Evolutionary conservation across 37 sponge, comb jelly and placozoan species (phyloP).

Genomic region (Beroe ovata): DNA sequence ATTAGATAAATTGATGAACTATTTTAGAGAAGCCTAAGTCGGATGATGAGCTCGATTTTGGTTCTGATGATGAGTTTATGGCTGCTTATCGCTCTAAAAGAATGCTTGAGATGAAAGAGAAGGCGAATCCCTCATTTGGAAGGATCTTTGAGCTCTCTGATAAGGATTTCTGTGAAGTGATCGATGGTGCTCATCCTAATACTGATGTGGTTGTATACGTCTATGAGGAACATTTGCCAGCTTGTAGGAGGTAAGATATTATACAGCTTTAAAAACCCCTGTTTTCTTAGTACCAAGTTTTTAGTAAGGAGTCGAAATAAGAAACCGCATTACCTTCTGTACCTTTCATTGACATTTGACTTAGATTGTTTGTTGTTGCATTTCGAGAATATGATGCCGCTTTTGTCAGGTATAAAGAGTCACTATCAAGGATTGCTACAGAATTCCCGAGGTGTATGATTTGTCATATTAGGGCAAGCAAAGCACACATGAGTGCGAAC

Average conservation of each 20-base stretch:
- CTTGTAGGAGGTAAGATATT: conserved; percentile 24
- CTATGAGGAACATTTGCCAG: conserved; percentile 25
- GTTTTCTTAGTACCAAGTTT: no score
- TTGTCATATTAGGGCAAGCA: conserved; percentile 31
- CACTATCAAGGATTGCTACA: not conserved
- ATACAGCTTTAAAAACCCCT: no score
- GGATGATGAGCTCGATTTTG: conserved; percentile 16
- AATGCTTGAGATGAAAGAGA: conserved; percentile 63
- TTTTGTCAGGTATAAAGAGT: conserved; percentile 37
- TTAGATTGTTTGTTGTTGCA: no score
- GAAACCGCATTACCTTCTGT: no score
- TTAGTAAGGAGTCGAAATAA: no score
- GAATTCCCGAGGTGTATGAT: conserved; percentile 42
- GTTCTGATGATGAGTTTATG: conserved; percentile 54
- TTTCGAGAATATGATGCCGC: no score
- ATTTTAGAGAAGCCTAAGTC: not conserved
- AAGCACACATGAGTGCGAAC: conserved; percentile 42
- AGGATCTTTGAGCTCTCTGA: conserved; percentile 12
- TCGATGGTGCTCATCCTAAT: conserved; percentile 8
- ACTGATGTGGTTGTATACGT: conserved; percentile 55
- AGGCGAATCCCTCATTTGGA: conserved; percentile 2
- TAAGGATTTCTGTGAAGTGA: conserved; percentile 12
- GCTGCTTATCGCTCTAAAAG: conserved; percentile 32
- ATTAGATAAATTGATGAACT: no score
- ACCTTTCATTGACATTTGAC: no score